Evolutionary conservation across 1,140 invertebrate species (phyloP).

Genomic region (Drosophila repletoides): DNA sequence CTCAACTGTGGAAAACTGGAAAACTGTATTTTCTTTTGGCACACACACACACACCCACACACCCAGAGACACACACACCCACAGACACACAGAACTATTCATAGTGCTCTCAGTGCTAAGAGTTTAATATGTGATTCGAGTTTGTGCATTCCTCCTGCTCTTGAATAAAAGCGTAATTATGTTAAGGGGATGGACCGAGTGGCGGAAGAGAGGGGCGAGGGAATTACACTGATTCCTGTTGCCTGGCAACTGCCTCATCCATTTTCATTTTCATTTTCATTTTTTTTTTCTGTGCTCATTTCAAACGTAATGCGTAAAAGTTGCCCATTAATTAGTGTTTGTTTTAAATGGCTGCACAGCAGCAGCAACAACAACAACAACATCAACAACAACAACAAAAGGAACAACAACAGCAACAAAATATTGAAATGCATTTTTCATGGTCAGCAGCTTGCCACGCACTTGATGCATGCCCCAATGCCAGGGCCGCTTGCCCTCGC

Average conservation of each 20-base stretch:
- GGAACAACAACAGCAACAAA: conserved; percentile 44
- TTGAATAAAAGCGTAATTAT: conserved; percentile 50
- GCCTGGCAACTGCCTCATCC: conserved; percentile 13
- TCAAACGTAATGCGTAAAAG: conserved; percentile 2
- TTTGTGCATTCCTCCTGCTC: too few species aligned
- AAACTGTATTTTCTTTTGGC: conserved; percentile 33
- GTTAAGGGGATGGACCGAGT: not conserved
- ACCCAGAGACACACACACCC: not conserved
- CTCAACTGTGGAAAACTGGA: conserved; percentile 42
- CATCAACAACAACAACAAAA: too few species aligned
- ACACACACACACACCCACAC: conserved; percentile 12
- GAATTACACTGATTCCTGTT: conserved; percentile 9
- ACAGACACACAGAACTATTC: conserved; percentile 1
- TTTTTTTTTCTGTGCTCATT: not conserved
- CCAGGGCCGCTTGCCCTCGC: not conserved
- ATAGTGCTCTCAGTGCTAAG: too few species aligned
- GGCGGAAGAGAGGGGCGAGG: not conserved
- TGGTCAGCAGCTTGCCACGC: conserved; percentile 17
- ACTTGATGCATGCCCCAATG: not conserved
- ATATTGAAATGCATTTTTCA: conserved; percentile 76
- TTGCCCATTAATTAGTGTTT: conserved; percentile 71
- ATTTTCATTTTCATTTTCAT: not conserved
- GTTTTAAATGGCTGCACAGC: conserved; percentile 46
- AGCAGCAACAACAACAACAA: too few species aligned
- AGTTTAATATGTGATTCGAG: too few species aligned